Evolutionary conservation across 2,888 invertebrate species (phyloP).

Genomic region (Drosophila anceps): DNA sequence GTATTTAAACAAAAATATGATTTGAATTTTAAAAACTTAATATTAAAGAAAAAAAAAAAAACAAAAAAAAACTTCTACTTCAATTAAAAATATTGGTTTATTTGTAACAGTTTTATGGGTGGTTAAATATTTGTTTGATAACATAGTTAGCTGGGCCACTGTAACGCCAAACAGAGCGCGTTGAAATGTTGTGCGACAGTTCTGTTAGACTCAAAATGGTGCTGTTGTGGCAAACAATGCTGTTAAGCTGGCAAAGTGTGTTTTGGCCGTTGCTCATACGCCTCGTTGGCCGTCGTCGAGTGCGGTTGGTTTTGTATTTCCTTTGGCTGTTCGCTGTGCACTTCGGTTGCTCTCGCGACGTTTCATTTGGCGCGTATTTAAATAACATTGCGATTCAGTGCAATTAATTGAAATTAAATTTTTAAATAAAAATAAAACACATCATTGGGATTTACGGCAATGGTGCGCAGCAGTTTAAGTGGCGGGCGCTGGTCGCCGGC

Average conservation of each 20-base stretch:
- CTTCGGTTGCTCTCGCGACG: slow-evolving; percentile 18
- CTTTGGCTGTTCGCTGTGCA: slow-evolving; percentile 11
- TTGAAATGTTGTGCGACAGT: neutral
- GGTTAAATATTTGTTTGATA: neutral
- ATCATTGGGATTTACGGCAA: slow-evolving; percentile 14
- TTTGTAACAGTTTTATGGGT: neutral
- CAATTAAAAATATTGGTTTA: neutral
- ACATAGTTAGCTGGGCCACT: neutral
- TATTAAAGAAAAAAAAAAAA: too few species aligned
- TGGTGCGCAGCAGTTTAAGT: slow-evolving; percentile 30
- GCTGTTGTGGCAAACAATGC: slow-evolving; percentile 28
- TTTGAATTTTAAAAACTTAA: neutral
- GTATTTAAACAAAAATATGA: neutral
- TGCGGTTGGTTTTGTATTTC: slow-evolving; percentile 59
- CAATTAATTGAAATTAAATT: slow-evolving; percentile 11
- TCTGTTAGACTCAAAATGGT: neutral
- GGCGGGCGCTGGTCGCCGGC: slow-evolving; percentile 40
- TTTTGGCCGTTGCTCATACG: slow-evolving; percentile 70
- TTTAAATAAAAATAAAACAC: neutral
- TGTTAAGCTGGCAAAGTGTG: slow-evolving; percentile 19
- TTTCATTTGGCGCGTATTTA: slow-evolving; percentile 53
- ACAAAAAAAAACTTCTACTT: neutral
- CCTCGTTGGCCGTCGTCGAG: slow-evolving; percentile 77
- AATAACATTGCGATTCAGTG: slow-evolving; percentile 16
- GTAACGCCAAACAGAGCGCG: slow-evolving; percentile 6